Percentiles rank a stretch among this genome's conserved stretches.
These are phyloP conservation scores for Ophion slaviceki DNA, from an alignment of 2,888 invertebrate species.

Conservation along the genomic window DNA sequence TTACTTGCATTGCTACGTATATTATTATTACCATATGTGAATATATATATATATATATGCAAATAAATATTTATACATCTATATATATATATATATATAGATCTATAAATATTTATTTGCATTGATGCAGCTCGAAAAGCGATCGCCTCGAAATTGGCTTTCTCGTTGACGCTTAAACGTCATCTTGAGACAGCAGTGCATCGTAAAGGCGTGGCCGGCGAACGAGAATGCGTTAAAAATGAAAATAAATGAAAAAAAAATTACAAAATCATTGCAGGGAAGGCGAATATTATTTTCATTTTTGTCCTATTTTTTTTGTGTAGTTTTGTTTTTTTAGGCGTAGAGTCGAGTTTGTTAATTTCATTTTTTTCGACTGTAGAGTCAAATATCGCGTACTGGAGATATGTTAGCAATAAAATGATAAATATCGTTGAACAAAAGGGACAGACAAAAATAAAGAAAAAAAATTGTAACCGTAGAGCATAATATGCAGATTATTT, in stretches of 20 bases:
- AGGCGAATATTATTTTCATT: neutral
- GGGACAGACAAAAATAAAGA: too few species aligned
- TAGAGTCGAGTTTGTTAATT: too few species aligned
- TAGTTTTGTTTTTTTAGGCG: too few species aligned
- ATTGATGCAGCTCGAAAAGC: neutral
- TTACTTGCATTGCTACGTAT: neutral
- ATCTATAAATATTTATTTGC: neutral
- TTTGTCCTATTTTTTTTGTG: neutral
- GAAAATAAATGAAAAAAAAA: neutral
- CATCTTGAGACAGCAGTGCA: neutral
- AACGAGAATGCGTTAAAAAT: neutral
- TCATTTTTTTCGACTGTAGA: too few species aligned
- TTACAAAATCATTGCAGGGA: neutral
- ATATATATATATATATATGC: neutral
- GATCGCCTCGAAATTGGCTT: neutral
- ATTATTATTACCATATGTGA: neutral
- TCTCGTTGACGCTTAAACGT: neutral
- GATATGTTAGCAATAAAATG: too few species aligned
- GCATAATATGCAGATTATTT: too few species aligned
- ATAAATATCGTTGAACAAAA: too few species aligned
- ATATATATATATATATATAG: neutral
- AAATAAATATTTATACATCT: neutral
- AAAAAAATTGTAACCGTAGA: too few species aligned
- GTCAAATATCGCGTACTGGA: too few species aligned
- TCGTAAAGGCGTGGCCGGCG: neutral